Base-by-base conservation (phyloP, 2,113 vertebrate genomes). In the Xenus cinereus region DNA sequence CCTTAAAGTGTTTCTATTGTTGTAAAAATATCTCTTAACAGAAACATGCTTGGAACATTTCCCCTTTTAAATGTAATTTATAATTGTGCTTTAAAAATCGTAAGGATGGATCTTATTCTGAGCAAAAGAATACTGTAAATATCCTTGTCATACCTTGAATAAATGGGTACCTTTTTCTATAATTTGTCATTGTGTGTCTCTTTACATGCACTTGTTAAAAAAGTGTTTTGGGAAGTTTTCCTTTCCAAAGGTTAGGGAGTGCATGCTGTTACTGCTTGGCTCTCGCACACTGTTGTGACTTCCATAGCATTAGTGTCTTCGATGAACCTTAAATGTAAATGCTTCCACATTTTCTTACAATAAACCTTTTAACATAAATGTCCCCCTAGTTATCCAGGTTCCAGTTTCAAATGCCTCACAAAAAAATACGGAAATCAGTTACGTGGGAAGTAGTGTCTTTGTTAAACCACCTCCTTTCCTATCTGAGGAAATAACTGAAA, bases 91-190 rank as follows among this genome's bases (percentile, higher is more conserved):
- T 97, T 97, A 75, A 95, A 93, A 97, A 91, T 94, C 19, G 1
- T 90, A 85, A 77, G 92, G 90, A 95, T 95, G 95, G 93, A 96
- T 93, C 95, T 95, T 97, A 87, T 74, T 96, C 92, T 96, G 96
- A 97, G 74, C 72, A 96, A 96, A 96, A 89, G 75, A 97, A 90
- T 97, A 97, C 94, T 98, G 98, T 98, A 98, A 98, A 98, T 98
- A 98, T 93, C 98, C 91, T 98, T 98, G 98, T 98, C 97, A 98
- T 98, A 98, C 93, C 95, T 98, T 98, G 97, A 98, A 98, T 98
- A 98, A 98, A 98, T 97, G 97, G 97, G 84, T 97, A 98, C 95
- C 71, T 97, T 98, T 98, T 98, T 98, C 91, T 98, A 98, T 88
- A 72, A 92, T 89, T 67, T 86, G 89, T 51, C 69, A 91, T 74